phyloP scores from a whole-genome alignment of 2,113 vertebrate species.

The Forbesichthys agassizii region DNA sequence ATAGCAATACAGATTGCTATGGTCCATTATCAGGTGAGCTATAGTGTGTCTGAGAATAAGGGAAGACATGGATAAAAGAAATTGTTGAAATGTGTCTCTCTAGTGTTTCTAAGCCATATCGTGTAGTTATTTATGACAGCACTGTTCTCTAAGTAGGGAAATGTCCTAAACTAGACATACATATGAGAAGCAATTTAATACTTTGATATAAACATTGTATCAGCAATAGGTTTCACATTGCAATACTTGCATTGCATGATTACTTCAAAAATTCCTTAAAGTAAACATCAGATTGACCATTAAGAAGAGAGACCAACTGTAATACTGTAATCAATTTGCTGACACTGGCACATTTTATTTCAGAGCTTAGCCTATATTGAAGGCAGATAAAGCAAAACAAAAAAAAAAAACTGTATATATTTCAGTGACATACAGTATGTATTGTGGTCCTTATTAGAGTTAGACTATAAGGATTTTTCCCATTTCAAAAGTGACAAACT shows the following conservation, averaged over 20 bases:
- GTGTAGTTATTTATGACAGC: slow-evolving; percentile 9
- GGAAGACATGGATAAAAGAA: slow-evolving; percentile 34
- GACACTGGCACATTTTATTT: no score
- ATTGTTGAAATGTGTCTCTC: slow-evolving; percentile 9
- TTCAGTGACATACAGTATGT: background rate
- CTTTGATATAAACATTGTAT: background rate
- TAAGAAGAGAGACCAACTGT: background rate
- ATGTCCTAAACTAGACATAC: background rate
- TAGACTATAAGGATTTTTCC: background rate
- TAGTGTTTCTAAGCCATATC: background rate
- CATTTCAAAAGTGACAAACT: slow-evolving; percentile 30
- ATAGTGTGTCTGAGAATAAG: slow-evolving; percentile 31
- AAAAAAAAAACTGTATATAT: no score
- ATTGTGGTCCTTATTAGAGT: background rate
- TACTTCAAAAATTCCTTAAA: background rate
- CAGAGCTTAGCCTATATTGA: no score
- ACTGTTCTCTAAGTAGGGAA: background rate
- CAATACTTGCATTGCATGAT: no score
- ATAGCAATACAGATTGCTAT: slow-evolving; percentile 43
- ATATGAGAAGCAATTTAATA: background rate
- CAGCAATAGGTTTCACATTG: no score
- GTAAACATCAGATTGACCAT: background rate
- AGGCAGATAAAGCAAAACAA: no score
- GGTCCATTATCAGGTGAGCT: slow-evolving; percentile 60
- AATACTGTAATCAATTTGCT: no score